Conservation (phyloP, 2,113 vertebrate species). For the Eurystomus gularis region DNA sequence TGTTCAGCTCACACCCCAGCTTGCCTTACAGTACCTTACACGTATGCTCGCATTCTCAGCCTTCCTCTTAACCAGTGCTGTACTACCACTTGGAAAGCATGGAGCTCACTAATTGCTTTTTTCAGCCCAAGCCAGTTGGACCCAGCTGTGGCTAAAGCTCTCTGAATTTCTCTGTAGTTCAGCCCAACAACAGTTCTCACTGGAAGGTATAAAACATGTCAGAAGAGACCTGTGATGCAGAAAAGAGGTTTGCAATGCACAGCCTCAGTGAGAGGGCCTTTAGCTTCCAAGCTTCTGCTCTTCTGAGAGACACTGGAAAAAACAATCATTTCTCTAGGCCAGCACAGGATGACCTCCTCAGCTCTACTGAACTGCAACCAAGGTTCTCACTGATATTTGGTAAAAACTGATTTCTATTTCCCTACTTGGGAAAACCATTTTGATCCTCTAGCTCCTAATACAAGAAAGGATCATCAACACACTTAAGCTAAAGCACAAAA, state of each 20-base stretch:
- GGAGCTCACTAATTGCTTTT: neutral
- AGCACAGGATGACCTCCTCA: neutral
- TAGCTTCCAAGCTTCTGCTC: neutral
- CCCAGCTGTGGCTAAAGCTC: neutral
- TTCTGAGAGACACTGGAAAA: neutral
- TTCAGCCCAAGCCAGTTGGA: accelerated
- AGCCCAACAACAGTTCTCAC: neutral
- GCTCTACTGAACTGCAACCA: neutral
- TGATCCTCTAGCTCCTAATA: neutral
- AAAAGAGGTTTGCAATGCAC: neutral
- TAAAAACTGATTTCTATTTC: neutral
- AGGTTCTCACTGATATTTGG: neutral
- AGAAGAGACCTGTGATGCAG: neutral
- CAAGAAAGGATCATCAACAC: neutral
- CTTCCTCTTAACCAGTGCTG: neutral
- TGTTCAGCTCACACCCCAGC: neutral
- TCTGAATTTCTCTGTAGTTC: neutral
- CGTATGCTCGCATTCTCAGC: accelerated
- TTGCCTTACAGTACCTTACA: neutral
- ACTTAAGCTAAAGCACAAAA: neutral
- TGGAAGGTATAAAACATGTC: neutral
- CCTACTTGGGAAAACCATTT: neutral
- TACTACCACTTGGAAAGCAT: neutral
- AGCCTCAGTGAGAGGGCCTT: neutral
- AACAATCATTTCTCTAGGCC: neutral